Percentiles rank a stretch among this genome's conserved stretches.
Conservation (phyloP, 2,113 vertebrate genomes). For the Saccopteryx bilineata region DNA sequence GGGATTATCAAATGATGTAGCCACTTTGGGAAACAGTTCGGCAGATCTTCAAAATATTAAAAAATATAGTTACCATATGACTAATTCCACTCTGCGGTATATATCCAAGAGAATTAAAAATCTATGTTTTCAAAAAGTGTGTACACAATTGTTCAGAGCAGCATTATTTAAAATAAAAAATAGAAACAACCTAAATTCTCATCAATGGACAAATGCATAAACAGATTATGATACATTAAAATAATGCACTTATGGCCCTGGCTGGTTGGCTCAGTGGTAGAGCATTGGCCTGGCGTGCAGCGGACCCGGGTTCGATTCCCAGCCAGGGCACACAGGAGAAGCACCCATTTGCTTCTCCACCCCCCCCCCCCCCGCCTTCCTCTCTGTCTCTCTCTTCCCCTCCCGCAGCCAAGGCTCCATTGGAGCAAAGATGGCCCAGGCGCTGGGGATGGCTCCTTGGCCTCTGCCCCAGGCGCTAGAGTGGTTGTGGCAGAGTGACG, state of each 20-base stretch:
- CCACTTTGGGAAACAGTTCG: neutral
- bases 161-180: constrained; percentile 26
- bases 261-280: too few species aligned
- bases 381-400: too few species aligned
- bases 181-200: neutral
- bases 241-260: neutral
- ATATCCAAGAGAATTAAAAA: neutral
- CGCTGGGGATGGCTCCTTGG: too few species aligned
- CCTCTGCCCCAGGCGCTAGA: too few species aligned
- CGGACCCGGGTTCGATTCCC: too few species aligned
- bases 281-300: too few species aligned
- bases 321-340: too few species aligned
- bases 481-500: too few species aligned
- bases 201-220: neutral
- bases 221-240: neutral
- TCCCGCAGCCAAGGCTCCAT: too few species aligned
- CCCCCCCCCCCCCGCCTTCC: too few species aligned
- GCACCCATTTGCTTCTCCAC: too few species aligned
- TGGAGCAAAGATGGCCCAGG: too few species aligned
- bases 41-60: neutral
- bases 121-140: neutral
- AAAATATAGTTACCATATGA: neutral
- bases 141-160: neutral
- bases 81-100: neutral
- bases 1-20: neutral